Conservation (phyloP, 1,140 invertebrate species). For the Drosophila simulans region DNA sequence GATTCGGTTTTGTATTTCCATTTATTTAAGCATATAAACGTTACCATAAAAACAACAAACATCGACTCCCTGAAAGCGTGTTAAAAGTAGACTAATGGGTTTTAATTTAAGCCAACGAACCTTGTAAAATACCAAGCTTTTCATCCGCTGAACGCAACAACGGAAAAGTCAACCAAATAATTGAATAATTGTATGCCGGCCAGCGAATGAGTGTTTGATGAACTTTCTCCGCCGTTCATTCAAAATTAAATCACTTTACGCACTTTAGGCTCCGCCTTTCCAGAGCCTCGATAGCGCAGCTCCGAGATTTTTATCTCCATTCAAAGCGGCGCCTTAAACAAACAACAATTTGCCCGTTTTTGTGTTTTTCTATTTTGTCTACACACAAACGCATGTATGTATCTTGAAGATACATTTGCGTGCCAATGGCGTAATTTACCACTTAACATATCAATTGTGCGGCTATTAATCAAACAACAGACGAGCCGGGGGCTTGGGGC, state of each 20-base stretch:
- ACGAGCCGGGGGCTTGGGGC: slow-evolving; percentile 12
- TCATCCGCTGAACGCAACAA: slow-evolving; percentile 8
- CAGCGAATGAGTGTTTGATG: slow-evolving; percentile 30
- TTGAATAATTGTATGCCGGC: slow-evolving; percentile 67
- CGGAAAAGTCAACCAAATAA: slow-evolving; percentile 50
- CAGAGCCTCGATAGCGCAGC: slow-evolving; percentile 14
- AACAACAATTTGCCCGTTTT: slow-evolving; percentile 72
- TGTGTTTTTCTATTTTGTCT: slow-evolving; percentile 20
- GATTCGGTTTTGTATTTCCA: slow-evolving; percentile 24
- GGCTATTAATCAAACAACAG: slow-evolving; percentile 80
- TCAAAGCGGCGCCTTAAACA: slow-evolving; percentile 77
- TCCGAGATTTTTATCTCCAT: slow-evolving; percentile 47
- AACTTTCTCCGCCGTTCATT: slow-evolving; percentile 54
- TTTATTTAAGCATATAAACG: slow-evolving; percentile 70
- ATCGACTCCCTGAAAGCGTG: slow-evolving; percentile 52
- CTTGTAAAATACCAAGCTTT: slow-evolving; percentile 22
- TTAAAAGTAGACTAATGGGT: slow-evolving; percentile 74
- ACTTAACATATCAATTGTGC: slow-evolving; percentile 83
- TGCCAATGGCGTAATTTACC: slow-evolving; percentile 82
- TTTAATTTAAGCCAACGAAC: slow-evolving; percentile 65
- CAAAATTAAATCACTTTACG: slow-evolving; percentile 78
- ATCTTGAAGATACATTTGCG: slow-evolving; percentile 71
- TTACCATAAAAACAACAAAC: slow-evolving; percentile 55
- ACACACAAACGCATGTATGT: slow-evolving; percentile 33
- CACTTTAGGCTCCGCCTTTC: slow-evolving; percentile 53